Conservation (phyloP, 2,113 vertebrate genomes). For the Takifugu flavidus region DNA sequence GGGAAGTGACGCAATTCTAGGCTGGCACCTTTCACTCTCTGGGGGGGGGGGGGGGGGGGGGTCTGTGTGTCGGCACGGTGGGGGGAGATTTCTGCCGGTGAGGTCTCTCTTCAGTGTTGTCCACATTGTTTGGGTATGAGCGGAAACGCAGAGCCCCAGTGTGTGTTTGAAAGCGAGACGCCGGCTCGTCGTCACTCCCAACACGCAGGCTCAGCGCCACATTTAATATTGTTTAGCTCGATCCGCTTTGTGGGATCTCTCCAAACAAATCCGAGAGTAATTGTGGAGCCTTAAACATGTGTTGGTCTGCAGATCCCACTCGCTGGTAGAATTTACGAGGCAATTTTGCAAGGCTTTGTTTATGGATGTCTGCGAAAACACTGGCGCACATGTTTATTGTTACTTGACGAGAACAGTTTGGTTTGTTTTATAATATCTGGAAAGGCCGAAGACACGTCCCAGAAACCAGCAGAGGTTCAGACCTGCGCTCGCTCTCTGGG, state of each 20-base stretch:
- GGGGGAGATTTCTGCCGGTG: constrained; percentile 14
- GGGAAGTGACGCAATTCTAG: constrained; percentile 64
- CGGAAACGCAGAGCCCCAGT: constrained; percentile 1
- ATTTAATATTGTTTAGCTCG: constrained; percentile 16
- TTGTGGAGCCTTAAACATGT: constrained; percentile 23
- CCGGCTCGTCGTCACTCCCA: constrained; percentile 7
- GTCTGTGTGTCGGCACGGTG: constrained; percentile 30
- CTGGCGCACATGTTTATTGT: constrained; percentile 54
- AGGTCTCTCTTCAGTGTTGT: constrained; percentile 22
- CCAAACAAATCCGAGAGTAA: constrained; percentile 35
- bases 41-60: constrained; percentile 37
- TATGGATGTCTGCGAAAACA: constrained; percentile 40
- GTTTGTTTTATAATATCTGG: constrained; percentile 31
- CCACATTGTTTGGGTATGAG: constrained; percentile 36
- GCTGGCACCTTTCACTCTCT: constrained; percentile 45
- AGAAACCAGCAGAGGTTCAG: constrained; percentile 19
- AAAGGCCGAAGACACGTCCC: constrained; percentile 1
- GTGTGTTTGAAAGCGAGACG: constrained; percentile 31
- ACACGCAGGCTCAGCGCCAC: neutral
- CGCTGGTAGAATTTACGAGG: constrained; percentile 30
- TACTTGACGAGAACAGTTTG: constrained; percentile 29
- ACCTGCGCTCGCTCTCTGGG: constrained; percentile 4
- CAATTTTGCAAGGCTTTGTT: constrained; percentile 37
- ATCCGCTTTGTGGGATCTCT: constrained; percentile 37
- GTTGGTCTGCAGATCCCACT: neutral